Evolutionary conservation across 2,113 vertebrate species (phyloP), one percentile per base, ranked within the genome.

Genomic region (Psittacus erithacus): DNA sequence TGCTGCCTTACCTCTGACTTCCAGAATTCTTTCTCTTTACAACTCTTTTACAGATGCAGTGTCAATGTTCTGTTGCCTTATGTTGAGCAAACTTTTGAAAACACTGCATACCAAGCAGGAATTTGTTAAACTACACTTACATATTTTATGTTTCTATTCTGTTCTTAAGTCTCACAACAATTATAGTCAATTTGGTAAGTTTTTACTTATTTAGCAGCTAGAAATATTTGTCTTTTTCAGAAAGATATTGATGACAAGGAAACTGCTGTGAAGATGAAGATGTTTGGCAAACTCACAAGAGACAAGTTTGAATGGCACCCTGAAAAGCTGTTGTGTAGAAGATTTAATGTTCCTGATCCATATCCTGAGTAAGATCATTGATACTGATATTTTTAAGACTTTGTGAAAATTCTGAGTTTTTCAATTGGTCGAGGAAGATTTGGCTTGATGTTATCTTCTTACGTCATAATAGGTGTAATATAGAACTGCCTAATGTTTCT

Each of bases 241-340:
- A 98, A 98, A 41, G 98, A 99, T 33, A 27, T 97, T 25, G 96
- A 97, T 49, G 99, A 99, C 92, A 99, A 99, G 77, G 98, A 99
- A 82, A 97, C 98, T 0, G 99, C 99, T 13, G 99, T 99, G 52
- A 98, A 98, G 76, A 99, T 99, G 99, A 99, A 99, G 97, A 99
- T 99, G 99, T 99, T 99, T 82, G 99, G 99, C 50, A 98, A 98
- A 65, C 98, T 99, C 65, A 99, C 99, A 65, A 98, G 99, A 97
- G 99, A 99, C 78, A 98, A 88, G 0, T 98, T 99, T 46, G 99
- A 99, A 79, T 99, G 99, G 99, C 98, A 99, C 84, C 99, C 99
- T 6, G 99, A 99, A 70, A 99, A 98, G 94, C 96, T 99, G 53
- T 97, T 99, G 22, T 99, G 99, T 95, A 99, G 97, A 97, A 98